Evolutionary conservation across 1,140 invertebrate genomes (phyloP), one percentile per base, ranked within the genome.

Genomic region (Achroia grisella): DNA sequence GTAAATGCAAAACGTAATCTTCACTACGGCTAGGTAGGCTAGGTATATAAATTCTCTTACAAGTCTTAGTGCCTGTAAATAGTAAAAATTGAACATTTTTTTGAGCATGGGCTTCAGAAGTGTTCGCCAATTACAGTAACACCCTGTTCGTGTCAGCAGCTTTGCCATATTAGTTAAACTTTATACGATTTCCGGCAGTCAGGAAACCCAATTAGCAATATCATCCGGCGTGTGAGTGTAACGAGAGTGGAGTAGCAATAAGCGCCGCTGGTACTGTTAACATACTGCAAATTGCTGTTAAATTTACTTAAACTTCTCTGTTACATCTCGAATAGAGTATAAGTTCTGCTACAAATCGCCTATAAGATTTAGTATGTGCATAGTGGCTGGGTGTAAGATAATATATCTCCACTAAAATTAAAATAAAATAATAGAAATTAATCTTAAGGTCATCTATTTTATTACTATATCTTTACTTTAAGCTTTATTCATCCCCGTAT

Each of bases 171-270:
- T 70, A 62, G 68, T 62, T 64, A 54, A 74, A 74, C 56, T 74
- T 74, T 66, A 71, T 71, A 74, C 65, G 62, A 69, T 74, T 63
- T 74, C 71, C 65, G 64, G 56, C 56, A 54, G 57, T 55, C 58
- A 67, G 70, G 61, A 60, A 64, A 71, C 58, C 56, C 62, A 74
- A 74, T 74, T 74, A 74, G 68, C 67, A 69, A 69, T 71, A 74
- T 71, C 71, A 71, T 65, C 71, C 71, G 71, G 62, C 44, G 56
- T 60, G 53, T 44, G 56, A 65, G 60, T 56, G 54, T 73, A 73
- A 65, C 66, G 57, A 52, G 63, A 45, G 45, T 48, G 48, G 60
- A 65, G 62, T 52, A 51, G 63, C 60, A 59, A 64, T 68, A 66
- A 69, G 54, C 57, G 50, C 44, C 32, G 41, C 9, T 40, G 47